phyloP scores from a whole-genome alignment of 1,140 invertebrate species.

The Papilio aristodemus region DNA sequence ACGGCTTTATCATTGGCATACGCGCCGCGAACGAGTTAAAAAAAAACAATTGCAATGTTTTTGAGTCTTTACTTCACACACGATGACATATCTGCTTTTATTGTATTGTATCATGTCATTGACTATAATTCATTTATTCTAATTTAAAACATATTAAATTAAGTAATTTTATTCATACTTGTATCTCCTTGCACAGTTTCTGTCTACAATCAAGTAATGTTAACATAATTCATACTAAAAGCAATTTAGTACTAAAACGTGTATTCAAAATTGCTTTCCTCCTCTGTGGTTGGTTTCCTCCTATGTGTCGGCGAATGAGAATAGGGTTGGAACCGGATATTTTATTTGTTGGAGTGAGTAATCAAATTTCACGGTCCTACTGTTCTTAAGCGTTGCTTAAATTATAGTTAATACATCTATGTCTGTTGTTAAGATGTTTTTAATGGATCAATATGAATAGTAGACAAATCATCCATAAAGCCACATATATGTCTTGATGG shows the following conservation, averaged over 20 bases:
- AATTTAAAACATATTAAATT: neutral
- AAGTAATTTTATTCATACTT: neutral
- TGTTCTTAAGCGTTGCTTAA: neutral
- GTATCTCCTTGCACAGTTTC: neutral
- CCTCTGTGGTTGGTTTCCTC: too few relatives aligned
- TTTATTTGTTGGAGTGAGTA: neutral
- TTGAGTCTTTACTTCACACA: too few relatives aligned
- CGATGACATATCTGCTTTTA: too few relatives aligned
- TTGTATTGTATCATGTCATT: too few relatives aligned
- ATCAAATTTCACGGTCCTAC: neutral
- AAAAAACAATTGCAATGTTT: too few relatives aligned
- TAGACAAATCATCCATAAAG: too few relatives aligned
- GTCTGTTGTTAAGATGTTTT: neutral
- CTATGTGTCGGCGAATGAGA: neutral
- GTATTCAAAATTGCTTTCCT: slow-evolving; percentile 7
- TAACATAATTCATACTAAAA: slow-evolving; percentile 11
- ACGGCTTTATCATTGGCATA: too few relatives aligned
- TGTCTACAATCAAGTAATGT: slow-evolving; percentile 7
- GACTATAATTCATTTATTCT: too few relatives aligned
- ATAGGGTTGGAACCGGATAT: slow-evolving; percentile 2
- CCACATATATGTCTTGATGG: too few relatives aligned
- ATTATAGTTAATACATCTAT: neutral
- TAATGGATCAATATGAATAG: neutral
- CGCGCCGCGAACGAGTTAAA: too few relatives aligned
- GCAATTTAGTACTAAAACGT: slow-evolving; percentile 1